These are phyloP conservation scores for Pseudopleuronectes americanus DNA, from an alignment of 2,797 vertebrate genomes.

Conservation along the genomic window DNA sequence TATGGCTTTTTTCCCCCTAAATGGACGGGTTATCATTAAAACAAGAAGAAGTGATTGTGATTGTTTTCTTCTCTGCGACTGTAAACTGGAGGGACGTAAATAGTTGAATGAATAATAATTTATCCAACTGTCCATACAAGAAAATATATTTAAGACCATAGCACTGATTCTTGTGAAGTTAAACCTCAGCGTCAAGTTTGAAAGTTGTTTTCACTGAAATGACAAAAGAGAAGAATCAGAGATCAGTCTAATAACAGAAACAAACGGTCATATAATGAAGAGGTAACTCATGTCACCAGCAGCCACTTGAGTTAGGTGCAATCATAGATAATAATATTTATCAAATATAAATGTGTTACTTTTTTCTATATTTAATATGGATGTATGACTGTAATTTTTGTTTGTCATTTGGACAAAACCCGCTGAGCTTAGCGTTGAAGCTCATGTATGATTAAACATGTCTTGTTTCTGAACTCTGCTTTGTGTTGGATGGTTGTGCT, in stretches of 20 bases:
- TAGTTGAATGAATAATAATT: slow-evolving; percentile 11
- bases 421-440: slow-evolving; percentile 29
- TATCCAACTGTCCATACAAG: background rate
- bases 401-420: slow-evolving; percentile 57
- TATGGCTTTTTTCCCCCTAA: slow-evolving; percentile 47
- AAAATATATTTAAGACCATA: slow-evolving; percentile 1
- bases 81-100: background rate
- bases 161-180: slow-evolving; percentile 26
- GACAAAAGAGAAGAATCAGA: too few relatives aligned
- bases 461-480: slow-evolving; percentile 61
- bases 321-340: slow-evolving; percentile 14
- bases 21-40: slow-evolving; percentile 51
- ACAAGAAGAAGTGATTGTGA: slow-evolving; percentile 29
- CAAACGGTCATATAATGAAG: background rate
- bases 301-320: slow-evolving; percentile 37
- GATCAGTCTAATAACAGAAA: background rate
- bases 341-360: slow-evolving; percentile 36
- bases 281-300: slow-evolving; percentile 45
- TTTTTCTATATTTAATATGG: slow-evolving; percentile 48
- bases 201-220: too few relatives aligned
- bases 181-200: background rate
- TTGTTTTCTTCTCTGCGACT: slow-evolving; percentile 21
- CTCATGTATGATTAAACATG: slow-evolving; percentile 60
- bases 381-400: slow-evolving; percentile 52
- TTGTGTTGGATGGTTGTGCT: slow-evolving; percentile 51